Percentiles rank a stretch among this genome's conserved stretches.
Evolutionary conservation across 2,888 invertebrate genomes (phyloP).

Genomic region (Camptogramma bilineatum): DNA sequence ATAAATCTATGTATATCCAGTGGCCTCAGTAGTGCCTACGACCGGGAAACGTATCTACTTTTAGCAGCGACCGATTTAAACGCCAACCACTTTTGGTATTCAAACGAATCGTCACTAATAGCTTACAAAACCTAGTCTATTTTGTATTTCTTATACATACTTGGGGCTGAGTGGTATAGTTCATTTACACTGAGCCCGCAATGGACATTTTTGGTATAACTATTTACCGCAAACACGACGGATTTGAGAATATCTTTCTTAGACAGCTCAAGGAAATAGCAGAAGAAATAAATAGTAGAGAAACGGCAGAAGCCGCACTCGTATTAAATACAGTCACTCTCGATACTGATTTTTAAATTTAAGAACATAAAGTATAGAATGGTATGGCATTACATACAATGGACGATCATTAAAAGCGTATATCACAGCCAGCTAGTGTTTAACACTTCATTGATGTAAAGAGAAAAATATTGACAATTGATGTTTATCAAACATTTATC

Average conservation of each 20-base stretch:
- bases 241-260: conserved; percentile 36
- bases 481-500: conserved; percentile 6
- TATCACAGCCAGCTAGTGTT: conserved; percentile 73
- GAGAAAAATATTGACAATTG: neutral
- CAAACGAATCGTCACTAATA: conserved; percentile 41
- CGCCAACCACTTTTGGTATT: conserved; percentile 30
- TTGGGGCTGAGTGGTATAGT: conserved; percentile 46
- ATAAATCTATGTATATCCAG: conserved; percentile 30
- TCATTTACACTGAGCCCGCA: conserved; percentile 43
- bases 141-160: conserved; percentile 43
- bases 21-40: conserved; percentile 25
- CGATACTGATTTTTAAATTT: conserved; percentile 39
- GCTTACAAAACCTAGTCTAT: conserved; percentile 46
- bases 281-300: conserved; percentile 13
- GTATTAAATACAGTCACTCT: conserved; percentile 42
- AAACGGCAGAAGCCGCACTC: conserved; percentile 18
- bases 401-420: conserved; percentile 84
- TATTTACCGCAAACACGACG: conserved; percentile 42
- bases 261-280: conserved; percentile 29
- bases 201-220: conserved; percentile 44
- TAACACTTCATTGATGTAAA: conserved; percentile 31
- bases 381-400: conserved; percentile 62
- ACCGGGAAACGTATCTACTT: conserved; percentile 27
- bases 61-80: conserved; percentile 30
- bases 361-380: conserved; percentile 49